Base-by-base conservation (phyloP, 2,797 vertebrate genomes). In the Erpetoichthys calabaricus region DNA sequence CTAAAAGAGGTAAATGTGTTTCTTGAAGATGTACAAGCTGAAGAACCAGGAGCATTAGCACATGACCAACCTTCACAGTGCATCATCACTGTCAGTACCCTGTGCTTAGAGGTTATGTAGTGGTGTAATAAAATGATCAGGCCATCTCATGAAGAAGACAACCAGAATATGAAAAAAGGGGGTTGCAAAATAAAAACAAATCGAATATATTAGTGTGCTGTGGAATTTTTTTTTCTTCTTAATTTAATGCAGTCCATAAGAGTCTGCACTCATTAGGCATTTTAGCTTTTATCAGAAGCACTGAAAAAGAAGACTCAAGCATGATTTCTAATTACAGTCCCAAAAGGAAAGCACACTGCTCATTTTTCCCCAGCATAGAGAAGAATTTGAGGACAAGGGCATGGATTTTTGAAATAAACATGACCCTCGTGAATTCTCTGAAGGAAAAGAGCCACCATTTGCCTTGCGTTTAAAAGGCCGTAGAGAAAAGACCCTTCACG, bases 321-420 rank as follows among this genome's bases (percentile, higher is more conserved):
- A 50, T 9, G 62, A 63, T 59, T 82, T 80, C 76, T 83, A 77
- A 84, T 83, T 82, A 75, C 71, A 67, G 67, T 64, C 65, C 56
- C 59, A 68, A 76, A 69, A 79, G 73, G 73, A 72, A 68, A 62
- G 64, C 53, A 51, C 65, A 68, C 62, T 65, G 63, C 62, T 63
- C 65, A 59, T 63, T 74, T 73, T 58, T 56, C 67, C 55, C 63
- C 62, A 66, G 61, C 68, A 67, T 79, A 57, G 64, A 80, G 67
- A 71, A 73, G 59, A 60, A 65, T 76, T 67, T 76, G 63, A 82
- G 73, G 72, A 79, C 75, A 73, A 80, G 73, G 74, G 66, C 68
- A 75, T 78, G 70, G 66, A 74, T 82, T 75, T 71, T 78, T 77
- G 65, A 81, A 78, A 79, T 72, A 80, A 78, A 79, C 69, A 80